These are phyloP conservation scores for Clupea harengus DNA, from an alignment of 2,113 vertebrate genomes.

Conservation along the genomic window DNA sequence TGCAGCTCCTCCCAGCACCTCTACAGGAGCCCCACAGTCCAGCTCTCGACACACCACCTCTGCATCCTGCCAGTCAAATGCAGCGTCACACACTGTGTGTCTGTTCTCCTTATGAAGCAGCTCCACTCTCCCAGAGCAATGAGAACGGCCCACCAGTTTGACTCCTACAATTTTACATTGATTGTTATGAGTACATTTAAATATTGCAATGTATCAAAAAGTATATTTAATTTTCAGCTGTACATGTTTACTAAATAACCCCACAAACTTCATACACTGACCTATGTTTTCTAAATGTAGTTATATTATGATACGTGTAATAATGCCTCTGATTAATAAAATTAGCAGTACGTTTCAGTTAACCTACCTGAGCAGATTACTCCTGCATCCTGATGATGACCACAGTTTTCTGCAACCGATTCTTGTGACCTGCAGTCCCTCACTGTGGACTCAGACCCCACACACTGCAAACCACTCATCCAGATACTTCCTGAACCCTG, in stretches of 20 bases:
- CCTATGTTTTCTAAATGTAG: background rate
- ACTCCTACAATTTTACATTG: background rate
- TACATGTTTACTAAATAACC: too few species aligned
- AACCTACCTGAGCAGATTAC: constrained; percentile 44
- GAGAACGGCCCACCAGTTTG: background rate
- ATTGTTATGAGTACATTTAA: too few species aligned
- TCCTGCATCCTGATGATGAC: constrained; percentile 46
- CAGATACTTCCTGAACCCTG: background rate
- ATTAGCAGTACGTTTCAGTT: background rate
- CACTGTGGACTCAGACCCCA: background rate
- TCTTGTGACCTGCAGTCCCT: background rate
- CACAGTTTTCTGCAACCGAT: constrained; percentile 35
- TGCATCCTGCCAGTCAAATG: background rate
- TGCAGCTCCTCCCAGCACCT: too few species aligned
- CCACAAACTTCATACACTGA: background rate
- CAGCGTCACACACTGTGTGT: background rate
- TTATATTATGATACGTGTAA: background rate
- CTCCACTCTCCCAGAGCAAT: constrained; percentile 1
- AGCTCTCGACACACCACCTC: background rate
- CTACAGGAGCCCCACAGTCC: constrained; percentile 4
- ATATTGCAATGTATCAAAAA: background rate
- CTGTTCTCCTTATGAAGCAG: background rate
- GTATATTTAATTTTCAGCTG: too few species aligned
- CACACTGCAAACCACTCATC: background rate
- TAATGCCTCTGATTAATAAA: background rate